Conservation (phyloP, 2,888 invertebrate genomes). For the Archips crataeganus region DNA sequence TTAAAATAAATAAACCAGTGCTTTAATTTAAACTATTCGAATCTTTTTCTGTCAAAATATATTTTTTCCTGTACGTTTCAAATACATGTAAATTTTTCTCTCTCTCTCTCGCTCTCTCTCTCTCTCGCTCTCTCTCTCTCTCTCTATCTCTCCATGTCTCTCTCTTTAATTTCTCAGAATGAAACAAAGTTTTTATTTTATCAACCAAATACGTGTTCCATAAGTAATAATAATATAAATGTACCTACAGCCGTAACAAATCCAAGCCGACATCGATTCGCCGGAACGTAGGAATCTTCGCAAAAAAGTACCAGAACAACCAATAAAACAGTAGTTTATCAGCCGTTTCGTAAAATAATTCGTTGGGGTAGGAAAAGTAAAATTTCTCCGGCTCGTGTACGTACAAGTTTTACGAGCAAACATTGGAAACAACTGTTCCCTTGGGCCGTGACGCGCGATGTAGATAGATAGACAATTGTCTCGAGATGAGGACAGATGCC, state of each 20-base stretch:
- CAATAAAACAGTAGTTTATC: slow-evolving; percentile 48
- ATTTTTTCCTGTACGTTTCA: too few relatives aligned
- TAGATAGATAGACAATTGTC: slow-evolving; percentile 58
- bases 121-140: too few relatives aligned
- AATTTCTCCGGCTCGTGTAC: slow-evolving; percentile 49
- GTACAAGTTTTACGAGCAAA: slow-evolving; percentile 66
- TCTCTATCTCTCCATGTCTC: too few relatives aligned
- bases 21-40: too few relatives aligned
- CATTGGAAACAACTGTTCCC: slow-evolving; percentile 67
- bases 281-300: slow-evolving; percentile 32
- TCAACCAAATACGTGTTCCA: background rate
- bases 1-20: too few relatives aligned
- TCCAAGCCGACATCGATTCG: slow-evolving; percentile 23
- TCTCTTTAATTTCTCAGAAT: background rate
- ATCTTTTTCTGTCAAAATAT: too few relatives aligned
- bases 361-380: slow-evolving; percentile 47
- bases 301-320: slow-evolving; percentile 43
- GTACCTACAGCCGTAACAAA: slow-evolving; percentile 23
- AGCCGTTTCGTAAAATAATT: slow-evolving; percentile 47
- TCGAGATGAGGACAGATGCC: slow-evolving; percentile 51
- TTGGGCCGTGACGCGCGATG: slow-evolving; percentile 59
- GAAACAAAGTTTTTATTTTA: background rate
- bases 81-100: too few relatives aligned
- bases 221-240: slow-evolving; percentile 6
- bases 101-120: too few relatives aligned